Percentiles rank a stretch among this genome's conserved stretches.
phyloP scores from a whole-genome alignment of 2,797 vertebrate genomes.

The Trematomus bernacchii region DNA sequence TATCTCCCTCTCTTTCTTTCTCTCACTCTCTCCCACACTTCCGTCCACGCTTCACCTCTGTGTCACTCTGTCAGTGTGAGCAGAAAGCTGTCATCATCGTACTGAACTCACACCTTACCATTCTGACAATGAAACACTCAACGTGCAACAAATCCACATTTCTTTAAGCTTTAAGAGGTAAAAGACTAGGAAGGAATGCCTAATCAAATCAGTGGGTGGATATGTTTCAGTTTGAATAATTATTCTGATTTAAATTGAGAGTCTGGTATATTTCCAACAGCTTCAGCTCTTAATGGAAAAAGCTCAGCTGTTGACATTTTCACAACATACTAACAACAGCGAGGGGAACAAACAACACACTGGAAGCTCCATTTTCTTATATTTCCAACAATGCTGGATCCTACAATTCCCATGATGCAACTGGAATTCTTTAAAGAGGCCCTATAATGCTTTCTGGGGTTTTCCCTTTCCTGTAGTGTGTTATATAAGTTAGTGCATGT shows the following conservation, averaged over 20 bases:
- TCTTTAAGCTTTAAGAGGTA: not conserved
- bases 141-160: not conserved
- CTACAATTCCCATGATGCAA: slow-evolving; percentile 7
- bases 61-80: slow-evolving; percentile 42
- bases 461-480: no score
- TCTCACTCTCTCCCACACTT: slow-evolving; percentile 68
- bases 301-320: not conserved
- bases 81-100: slow-evolving; percentile 47
- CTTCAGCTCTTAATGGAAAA: not conserved
- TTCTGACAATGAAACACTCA: slow-evolving; percentile 5
- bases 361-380: not conserved
- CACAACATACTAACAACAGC: not conserved
- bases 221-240: not conserved
- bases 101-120: slow-evolving; percentile 16
- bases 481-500: no score
- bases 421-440: not conserved
- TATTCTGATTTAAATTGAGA: not conserved
- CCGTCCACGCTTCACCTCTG: slow-evolving; percentile 64
- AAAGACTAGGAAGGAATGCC: not conserved
- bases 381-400: not conserved
- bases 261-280: not conserved
- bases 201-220: not conserved
- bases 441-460: no score
- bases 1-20: slow-evolving; percentile 44
- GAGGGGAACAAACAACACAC: not conserved